Evolutionary conservation across 2,888 invertebrate species (phyloP), one percentile per base, ranked within the genome.

Genomic region (Diplolepis rosae): DNA sequence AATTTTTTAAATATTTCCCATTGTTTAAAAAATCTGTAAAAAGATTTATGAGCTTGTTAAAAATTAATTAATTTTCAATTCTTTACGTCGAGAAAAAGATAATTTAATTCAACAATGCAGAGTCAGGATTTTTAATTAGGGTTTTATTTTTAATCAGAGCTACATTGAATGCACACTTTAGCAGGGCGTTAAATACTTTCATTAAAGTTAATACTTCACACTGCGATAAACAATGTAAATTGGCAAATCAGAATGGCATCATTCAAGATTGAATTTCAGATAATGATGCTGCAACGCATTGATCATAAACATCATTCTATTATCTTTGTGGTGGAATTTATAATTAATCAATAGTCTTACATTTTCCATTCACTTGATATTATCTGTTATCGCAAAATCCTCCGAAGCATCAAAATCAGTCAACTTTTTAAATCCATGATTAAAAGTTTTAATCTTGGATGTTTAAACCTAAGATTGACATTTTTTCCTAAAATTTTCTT

Each of bases 221-320:
- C 39, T 61, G 39, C 27, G 27, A 42, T 39, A 27, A 61, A 61
- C 61, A 61, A 61, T 61, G 61, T 27, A 61, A 61, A 61, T 61
- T 39, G 61, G 13, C 24, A 24, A 61, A 61, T 61, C 61, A 61
- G 39, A 61, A 61, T 61, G 39, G 61, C 61, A 39, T 61, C 39
- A 61, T 61, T 61, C 35, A 61, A 61, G 61, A 42, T 61, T 24
- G 61, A n/a, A 61, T 61, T 61, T 61, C 39, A 39, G 39, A 61
- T 61, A 24, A n/a, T 61, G 56, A 61, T 13, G 54, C 24, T 61
- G 39, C 39, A 56, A 35, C n/a, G 35, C 35, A 61, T 39, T 61
- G 61, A 61, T 39, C 61, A 61, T 39, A 24, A 18, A 54, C 30
- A 54, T 54, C 32, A 61, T 27, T 61, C 61, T 39, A 61, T 61